Percentiles rank a stretch among this genome's conserved stretches.
Evolutionary conservation across 1,140 invertebrate species (phyloP).

Genomic region (Drosophila lowei): DNA sequence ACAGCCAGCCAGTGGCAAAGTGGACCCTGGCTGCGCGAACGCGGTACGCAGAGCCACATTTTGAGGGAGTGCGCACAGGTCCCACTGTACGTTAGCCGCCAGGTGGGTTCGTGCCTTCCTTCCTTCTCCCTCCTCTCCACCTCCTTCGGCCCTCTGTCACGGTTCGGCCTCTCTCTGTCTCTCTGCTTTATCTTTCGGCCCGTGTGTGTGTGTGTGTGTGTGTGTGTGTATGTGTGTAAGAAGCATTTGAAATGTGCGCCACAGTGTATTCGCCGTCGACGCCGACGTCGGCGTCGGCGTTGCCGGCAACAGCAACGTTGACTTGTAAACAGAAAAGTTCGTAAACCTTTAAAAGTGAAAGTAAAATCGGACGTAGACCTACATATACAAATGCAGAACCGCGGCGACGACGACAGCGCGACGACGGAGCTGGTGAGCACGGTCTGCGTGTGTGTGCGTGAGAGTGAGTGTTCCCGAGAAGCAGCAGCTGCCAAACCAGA

Average conservation of each 20-base stretch:
- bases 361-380: constrained; percentile 83
- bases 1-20: too few relatives aligned
- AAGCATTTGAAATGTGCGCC: constrained; percentile 57
- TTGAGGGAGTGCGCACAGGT: too few relatives aligned
- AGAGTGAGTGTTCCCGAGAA: constrained; percentile 59
- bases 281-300: constrained; percentile 25
- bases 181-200: background rate
- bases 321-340: constrained; percentile 83
- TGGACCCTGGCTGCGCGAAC: too few relatives aligned
- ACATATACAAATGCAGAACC: constrained; percentile 77
- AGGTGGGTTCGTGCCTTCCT: too few relatives aligned
- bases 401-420: constrained; percentile 26
- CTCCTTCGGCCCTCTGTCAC: background rate
- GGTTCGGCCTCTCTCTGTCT: background rate
- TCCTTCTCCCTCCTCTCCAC: background rate
- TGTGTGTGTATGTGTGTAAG: background rate
- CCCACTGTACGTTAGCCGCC: too few relatives aligned
- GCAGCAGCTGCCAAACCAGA: constrained; percentile 76
- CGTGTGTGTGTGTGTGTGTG: too few relatives aligned
- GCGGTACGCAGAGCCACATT: too few relatives aligned
- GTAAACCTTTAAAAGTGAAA: constrained; percentile 83
- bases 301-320: constrained; percentile 50
- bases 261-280: constrained; percentile 8
- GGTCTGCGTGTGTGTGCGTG: constrained; percentile 17
- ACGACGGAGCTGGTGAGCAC: background rate